Percentiles rank a stretch among this genome's conserved stretches.
These are phyloP conservation scores for Dicerorhinus sumatrensis DNA, from an alignment of 2,113 vertebrate genomes.

Conservation along the genomic window DNA sequence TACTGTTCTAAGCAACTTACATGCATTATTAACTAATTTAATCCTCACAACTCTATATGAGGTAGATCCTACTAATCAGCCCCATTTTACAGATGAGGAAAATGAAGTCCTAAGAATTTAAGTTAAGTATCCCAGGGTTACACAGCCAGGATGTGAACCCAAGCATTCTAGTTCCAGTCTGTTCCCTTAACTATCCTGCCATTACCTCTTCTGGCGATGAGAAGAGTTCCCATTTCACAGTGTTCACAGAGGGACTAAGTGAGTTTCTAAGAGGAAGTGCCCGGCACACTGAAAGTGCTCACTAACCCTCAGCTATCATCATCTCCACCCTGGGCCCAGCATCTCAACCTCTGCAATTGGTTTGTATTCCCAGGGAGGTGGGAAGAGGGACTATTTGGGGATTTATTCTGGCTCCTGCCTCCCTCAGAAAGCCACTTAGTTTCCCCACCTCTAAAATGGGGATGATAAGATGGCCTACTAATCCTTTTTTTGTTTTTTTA, in stretches of 20 bases:
- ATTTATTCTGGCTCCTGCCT: not conserved
- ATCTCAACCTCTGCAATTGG: slow-evolving; percentile 1
- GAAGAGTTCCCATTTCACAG: slow-evolving; percentile 44
- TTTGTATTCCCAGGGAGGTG: slow-evolving; percentile 50
- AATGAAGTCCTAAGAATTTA: slow-evolving; percentile 23
- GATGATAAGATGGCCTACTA: not conserved
- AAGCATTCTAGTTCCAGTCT: not conserved
- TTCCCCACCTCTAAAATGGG: slow-evolving; percentile 18
- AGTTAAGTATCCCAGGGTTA: not conserved
- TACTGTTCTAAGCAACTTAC: not conserved
- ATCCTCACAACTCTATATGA: not conserved
- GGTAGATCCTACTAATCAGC: not conserved
- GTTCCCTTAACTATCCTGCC: not conserved
- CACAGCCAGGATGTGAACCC: not conserved
- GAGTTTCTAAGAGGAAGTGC: slow-evolving; percentile 22
- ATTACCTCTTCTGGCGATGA: not conserved
- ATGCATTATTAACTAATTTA: slow-evolving; percentile 13
- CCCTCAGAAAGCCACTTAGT: slow-evolving; percentile 46
- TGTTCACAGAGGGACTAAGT: not conserved
- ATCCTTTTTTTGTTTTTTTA: not conserved
- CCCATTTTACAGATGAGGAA: slow-evolving; percentile 45
- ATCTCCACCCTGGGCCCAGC: not conserved
- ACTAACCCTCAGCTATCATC: not conserved
- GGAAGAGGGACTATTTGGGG: slow-evolving; percentile 21
- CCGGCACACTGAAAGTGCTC: not conserved